Conservation (phyloP, 2,888 invertebrate genomes). For the Lycaena phlaeas region DNA sequence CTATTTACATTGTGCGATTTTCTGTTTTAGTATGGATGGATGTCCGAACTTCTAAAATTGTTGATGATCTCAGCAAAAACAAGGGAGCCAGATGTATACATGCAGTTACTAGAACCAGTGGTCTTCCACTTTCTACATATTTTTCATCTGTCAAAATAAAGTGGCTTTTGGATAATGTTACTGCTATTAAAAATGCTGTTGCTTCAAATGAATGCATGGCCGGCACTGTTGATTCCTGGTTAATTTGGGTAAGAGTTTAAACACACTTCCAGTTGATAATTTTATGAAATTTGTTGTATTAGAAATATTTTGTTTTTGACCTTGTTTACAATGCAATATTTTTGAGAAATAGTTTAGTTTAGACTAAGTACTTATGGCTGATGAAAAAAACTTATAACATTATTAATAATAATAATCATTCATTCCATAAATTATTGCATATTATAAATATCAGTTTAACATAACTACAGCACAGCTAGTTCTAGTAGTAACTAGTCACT, state of each 20-base stretch:
- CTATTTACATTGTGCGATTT: no score
- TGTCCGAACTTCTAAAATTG: conserved; percentile 85
- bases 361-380: no score
- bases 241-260: conserved; percentile 83
- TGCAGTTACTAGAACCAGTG: conserved; percentile 74
- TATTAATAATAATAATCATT: no score
- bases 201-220: conserved; percentile 80
- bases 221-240: conserved; percentile 96
- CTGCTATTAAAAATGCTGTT: conserved; percentile 80
- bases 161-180: conserved; percentile 93
- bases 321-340: no score
- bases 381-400: no score
- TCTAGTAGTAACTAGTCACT: no score
- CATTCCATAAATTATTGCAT: no score
- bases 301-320: no score
- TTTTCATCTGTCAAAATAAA: conserved; percentile 95
- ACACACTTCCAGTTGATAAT: conserved; percentile 9
- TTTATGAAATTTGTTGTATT: no score
- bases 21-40: conserved; percentile 92
- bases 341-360: no score
- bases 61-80: conserved; percentile 77
- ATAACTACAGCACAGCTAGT: no score
- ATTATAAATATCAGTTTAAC: no score
- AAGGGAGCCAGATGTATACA: conserved; percentile 52
- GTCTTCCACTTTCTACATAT: conserved; percentile 96